Base-by-base conservation (phyloP, 2,113 vertebrate species). In the Cygnus atratus region DNA sequence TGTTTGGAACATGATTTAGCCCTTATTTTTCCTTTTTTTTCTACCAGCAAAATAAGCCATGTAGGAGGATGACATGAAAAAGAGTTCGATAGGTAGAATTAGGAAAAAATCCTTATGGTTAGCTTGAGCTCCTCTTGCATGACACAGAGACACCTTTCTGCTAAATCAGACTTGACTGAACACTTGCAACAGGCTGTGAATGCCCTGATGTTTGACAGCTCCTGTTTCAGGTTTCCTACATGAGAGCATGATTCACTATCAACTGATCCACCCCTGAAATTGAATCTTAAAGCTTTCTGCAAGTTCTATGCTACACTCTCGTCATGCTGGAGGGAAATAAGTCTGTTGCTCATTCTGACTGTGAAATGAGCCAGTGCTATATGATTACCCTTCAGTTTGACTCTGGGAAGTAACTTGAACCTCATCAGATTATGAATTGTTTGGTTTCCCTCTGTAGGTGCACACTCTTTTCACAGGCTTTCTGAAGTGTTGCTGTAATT, bases 401-500 rank as follows among this genome's bases (percentile, higher is more conserved):
- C 88, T 93, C 87, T 33, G 90, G 68, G 50, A 93, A 92, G 84
- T 97, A 96, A 97, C 96, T 79, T 93, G 95, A 97, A 87, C 86
- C 95, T 92, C 90, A 70, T 89, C 87, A 93, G 86, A 67, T 54
- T 94, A 61, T 62, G 84, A 41, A 50, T 83, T 88, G 80, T 92
- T 97, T 94, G 62, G 74, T 89, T 94, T 96, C 67, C 80, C 68
- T 68, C 14, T 58, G 21, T 63, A 92, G 52, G 85, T 84, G 72
- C 6, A 0, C 48, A 5, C 44, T 74, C 80, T 94, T 93, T 96
- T 88, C 88, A 76, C 96, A 94, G 94, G 67, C 92, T 92, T 84
- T 95, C 88, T 92, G 88, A 95, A 95, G 95, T 96, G 96, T 96
- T 88, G 72, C 93, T 94, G 74, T 96, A 97, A 94, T 92, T 97